These are phyloP conservation scores for Thryonomys swinderianus DNA, from an alignment of 2,113 vertebrate genomes.

Conservation along the genomic window DNA sequence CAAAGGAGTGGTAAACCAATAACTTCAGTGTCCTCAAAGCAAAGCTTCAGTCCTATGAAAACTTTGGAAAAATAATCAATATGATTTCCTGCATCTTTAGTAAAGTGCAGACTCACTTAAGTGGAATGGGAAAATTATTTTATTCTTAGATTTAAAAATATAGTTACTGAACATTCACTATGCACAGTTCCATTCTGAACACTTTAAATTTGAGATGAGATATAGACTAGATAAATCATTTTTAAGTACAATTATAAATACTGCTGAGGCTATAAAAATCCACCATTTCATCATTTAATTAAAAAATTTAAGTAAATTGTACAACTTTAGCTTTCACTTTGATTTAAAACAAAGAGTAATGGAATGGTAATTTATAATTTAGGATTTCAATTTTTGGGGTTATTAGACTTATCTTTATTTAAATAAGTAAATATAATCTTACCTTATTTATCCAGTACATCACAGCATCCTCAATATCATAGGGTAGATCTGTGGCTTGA, in stretches of 20 bases:
- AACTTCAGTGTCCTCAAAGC: neutral
- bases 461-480: conserved; percentile 95
- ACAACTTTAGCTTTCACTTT: neutral
- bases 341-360: conserved; percentile 39
- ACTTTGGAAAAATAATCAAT: neutral
- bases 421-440: neutral
- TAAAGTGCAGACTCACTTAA: neutral
- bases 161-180: neutral
- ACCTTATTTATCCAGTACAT: conserved; percentile 99
- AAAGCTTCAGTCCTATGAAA: neutral
- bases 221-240: neutral
- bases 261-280: neutral
- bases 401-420: neutral
- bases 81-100: neutral
- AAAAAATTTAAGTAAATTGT: neutral
- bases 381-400: neutral
- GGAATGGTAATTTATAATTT: neutral
- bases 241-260: neutral
- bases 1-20: neutral
- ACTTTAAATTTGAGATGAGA: neutral
- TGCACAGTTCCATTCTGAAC: neutral
- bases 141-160: neutral
- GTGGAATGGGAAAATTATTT: neutral
- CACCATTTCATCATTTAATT: neutral
- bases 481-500: conserved; percentile 92